Conservation (phyloP, 2,888 invertebrate genomes). For the Leucania comma region DNA sequence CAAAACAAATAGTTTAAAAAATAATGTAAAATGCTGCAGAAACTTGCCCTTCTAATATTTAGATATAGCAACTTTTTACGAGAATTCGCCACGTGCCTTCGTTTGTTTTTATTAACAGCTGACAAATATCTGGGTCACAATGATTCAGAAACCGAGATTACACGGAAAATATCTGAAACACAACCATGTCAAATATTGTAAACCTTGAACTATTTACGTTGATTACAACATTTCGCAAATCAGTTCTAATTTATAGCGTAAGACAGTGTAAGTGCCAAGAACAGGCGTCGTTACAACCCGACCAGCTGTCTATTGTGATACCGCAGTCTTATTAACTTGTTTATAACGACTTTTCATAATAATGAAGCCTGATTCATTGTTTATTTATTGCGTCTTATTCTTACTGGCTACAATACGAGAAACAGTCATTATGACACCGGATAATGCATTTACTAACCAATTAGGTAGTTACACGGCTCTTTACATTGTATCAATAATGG, state of each 20-base stretch:
- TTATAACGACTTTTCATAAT: conserved; percentile 39
- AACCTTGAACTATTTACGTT: conserved; percentile 66
- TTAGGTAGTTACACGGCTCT: conserved; percentile 20
- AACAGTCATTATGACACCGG: conserved; percentile 6
- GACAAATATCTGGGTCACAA: conserved; percentile 48
- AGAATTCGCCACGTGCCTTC: conserved; percentile 21
- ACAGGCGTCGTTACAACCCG: conserved; percentile 43
- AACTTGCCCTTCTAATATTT: background rate
- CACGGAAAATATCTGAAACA: conserved; percentile 39
- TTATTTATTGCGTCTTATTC: conserved; percentile 31
- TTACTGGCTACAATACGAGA: conserved; percentile 17
- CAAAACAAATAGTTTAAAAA: no score
- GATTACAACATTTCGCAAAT: conserved; percentile 68
- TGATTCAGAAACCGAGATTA: conserved; percentile 44
- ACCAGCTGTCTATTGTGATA: conserved; percentile 57
- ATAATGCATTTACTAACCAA: conserved; percentile 18
- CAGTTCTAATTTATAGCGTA: conserved; percentile 62
- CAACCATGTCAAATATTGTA: conserved; percentile 51
- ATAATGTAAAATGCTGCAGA: background rate
- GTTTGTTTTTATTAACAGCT: conserved; percentile 38
- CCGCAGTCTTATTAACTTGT: conserved; percentile 45
- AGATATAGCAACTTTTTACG: background rate
- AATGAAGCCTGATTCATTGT: conserved; percentile 41
- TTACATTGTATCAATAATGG: conserved; percentile 30
- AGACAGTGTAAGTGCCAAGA: conserved; percentile 64